phyloP scores from a whole-genome alignment of 1,140 invertebrate species.

The Phymorhynchus buccinoides region DNA sequence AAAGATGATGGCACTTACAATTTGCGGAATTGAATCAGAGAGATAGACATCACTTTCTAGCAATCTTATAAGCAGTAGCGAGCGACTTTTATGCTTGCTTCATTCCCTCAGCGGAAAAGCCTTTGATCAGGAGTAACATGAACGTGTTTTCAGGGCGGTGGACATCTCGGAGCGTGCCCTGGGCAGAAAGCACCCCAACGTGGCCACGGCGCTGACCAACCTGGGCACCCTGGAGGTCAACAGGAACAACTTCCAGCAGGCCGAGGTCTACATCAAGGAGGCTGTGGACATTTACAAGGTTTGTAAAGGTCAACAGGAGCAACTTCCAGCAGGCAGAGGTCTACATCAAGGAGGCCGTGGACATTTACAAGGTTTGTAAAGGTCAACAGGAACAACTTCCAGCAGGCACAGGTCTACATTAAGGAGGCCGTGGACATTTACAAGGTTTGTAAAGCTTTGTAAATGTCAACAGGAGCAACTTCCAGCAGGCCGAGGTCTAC shows the following conservation, averaged over 20 bases:
- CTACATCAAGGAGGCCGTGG: slow-evolving; percentile 40
- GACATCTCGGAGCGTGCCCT: slow-evolving; percentile 44
- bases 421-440: slow-evolving; percentile 41
- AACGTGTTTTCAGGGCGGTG: slow-evolving; percentile 33
- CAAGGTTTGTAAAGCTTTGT: too few species aligned
- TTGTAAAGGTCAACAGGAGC: slow-evolving; percentile 37
- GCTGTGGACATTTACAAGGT: slow-evolving; percentile 42
- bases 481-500: slow-evolving; percentile 38
- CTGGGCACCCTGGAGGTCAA: slow-evolving; percentile 46
- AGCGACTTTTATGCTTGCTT: too few species aligned
- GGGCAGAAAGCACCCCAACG: slow-evolving; percentile 43
- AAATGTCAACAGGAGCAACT: slow-evolving; percentile 37
- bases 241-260: slow-evolving; percentile 32
- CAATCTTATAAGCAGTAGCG: too few species aligned
- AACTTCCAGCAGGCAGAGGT: slow-evolving; percentile 35
- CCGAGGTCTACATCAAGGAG: slow-evolving; percentile 42
- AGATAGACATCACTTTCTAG: too few species aligned
- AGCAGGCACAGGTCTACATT: slow-evolving; percentile 38
- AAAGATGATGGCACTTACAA: too few species aligned
- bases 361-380: slow-evolving; percentile 43
- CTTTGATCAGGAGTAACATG: too few species aligned
- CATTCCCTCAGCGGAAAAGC: too few species aligned
- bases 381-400: slow-evolving; percentile 37
- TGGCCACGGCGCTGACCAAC: slow-evolving; percentile 41
- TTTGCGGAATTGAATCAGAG: too few species aligned